These are phyloP conservation scores for Stomatorhinus walkeri DNA, from an alignment of 2,797 vertebrate genomes.

Conservation along the genomic window DNA sequence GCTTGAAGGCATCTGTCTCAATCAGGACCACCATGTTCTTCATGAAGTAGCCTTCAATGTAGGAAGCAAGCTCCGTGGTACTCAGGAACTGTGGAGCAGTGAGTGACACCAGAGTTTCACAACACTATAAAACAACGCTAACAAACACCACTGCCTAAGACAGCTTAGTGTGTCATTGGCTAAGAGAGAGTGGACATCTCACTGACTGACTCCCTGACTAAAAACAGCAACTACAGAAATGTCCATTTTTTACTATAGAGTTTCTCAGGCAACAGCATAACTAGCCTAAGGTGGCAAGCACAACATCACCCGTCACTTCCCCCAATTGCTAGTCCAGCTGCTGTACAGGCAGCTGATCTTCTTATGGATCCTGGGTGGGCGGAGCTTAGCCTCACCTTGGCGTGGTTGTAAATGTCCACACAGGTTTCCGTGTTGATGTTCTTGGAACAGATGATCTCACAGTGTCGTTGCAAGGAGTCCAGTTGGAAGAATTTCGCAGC, in stretches of 20 bases:
- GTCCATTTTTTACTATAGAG: not conserved
- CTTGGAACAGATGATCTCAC: slow-evolving; percentile 98
- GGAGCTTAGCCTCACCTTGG: slow-evolving; percentile 68
- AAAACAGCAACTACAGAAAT: not conserved
- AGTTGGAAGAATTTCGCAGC: slow-evolving; percentile 98
- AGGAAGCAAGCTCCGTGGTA: slow-evolving; percentile 80
- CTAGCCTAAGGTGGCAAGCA: not conserved
- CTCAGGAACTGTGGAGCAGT: slow-evolving; percentile 75
- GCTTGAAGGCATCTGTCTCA: slow-evolving; percentile 90
- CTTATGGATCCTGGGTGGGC: no score
- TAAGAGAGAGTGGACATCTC: not conserved
- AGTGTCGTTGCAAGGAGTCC: slow-evolving; percentile 96
- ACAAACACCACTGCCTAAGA: not conserved
- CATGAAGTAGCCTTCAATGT: slow-evolving; percentile 95
- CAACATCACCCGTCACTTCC: not conserved
- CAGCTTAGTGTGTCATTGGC: not conserved
- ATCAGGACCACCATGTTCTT: slow-evolving; percentile 99
- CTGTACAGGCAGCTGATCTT: not conserved
- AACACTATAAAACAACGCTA: not conserved
- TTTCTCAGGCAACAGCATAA: not conserved
- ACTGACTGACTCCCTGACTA: not conserved
- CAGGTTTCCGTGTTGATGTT: slow-evolving; percentile 95
- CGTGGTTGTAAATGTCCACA: slow-evolving; percentile 96
- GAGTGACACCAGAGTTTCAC: not conserved
- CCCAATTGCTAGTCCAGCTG: not conserved